A percentile compares a stretch with the other conserved stretches of the same genome.
Evolutionary conservation across 1,140 invertebrate species (phyloP).

Genomic region (Magallana angulata): DNA sequence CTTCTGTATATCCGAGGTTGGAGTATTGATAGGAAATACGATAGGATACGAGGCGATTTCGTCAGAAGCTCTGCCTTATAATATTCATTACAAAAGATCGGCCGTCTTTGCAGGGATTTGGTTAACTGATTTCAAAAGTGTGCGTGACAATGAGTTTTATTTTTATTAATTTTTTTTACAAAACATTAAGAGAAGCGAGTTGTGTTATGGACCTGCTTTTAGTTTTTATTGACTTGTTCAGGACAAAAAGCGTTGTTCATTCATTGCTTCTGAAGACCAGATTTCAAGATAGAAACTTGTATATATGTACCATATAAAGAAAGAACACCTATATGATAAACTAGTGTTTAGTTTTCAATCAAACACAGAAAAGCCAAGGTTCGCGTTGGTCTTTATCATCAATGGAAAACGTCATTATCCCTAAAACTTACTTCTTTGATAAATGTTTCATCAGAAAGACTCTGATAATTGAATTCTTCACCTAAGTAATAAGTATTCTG

Average conservation of each 20-base stretch:
- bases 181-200: background rate
- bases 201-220: background rate
- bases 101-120: background rate
- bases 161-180: background rate
- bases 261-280: no score
- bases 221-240: background rate
- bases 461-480: no score
- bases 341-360: no score
- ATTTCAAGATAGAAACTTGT: no score
- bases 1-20: background rate
- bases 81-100: background rate
- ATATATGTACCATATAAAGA: no score
- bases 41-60: background rate
- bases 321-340: no score
- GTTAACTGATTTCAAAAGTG: conserved; percentile 3
- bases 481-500: no score
- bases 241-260: background rate
- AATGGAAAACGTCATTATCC: no score
- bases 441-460: no score
- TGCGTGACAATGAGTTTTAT: conserved; percentile 3
- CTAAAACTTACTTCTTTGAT: no score
- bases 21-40: background rate
- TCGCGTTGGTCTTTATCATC: no score
- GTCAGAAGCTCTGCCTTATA: background rate
- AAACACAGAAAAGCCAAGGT: no score